Percentiles rank a stretch among this genome's conserved stretches.
These are phyloP conservation scores for Carassius auratus DNA, from an alignment of 2,113 vertebrate species.

Conservation along the genomic window DNA sequence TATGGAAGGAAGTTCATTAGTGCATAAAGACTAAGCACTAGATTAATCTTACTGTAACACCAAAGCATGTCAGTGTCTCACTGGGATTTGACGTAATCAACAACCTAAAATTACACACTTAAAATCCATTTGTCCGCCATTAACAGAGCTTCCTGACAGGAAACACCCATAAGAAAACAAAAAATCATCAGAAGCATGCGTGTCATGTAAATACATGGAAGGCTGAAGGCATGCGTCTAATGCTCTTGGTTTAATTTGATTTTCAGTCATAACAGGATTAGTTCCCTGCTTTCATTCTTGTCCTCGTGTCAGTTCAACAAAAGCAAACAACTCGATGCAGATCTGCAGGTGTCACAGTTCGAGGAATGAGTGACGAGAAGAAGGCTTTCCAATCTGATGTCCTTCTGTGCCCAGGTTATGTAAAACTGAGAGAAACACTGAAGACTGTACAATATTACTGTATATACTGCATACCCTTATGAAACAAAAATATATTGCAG, in stretches of 20 bases:
- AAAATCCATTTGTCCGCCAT: background rate
- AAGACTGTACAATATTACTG: background rate
- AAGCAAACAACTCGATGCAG: background rate
- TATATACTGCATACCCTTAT: too few species aligned
- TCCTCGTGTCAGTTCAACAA: conserved; percentile 10
- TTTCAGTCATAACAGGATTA: conserved; percentile 45
- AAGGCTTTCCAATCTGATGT: too few species aligned
- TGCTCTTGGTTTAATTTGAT: conserved; percentile 41
- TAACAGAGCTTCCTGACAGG: background rate
- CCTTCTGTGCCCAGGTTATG: too few species aligned
- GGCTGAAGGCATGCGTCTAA: background rate
- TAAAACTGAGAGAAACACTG: conserved; percentile 10
- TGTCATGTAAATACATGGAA: background rate
- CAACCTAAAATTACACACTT: conserved; percentile 33
- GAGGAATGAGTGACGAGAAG: too few species aligned
- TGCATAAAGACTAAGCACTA: conserved; percentile 53
- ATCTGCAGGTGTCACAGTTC: background rate
- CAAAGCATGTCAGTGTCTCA: conserved; percentile 46
- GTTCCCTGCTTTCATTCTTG: conserved; percentile 16
- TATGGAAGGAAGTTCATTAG: conserved; percentile 47
- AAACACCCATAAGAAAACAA: background rate
- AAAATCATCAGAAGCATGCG: background rate
- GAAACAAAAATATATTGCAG: too few species aligned
- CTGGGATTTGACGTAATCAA: conserved; percentile 35
- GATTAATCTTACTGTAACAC: conserved; percentile 55